Percentiles rank a stretch among this genome's conserved stretches.
Evolutionary conservation across 2,888 invertebrate species (phyloP).

Genomic region (Nomada fabriciana): DNA sequence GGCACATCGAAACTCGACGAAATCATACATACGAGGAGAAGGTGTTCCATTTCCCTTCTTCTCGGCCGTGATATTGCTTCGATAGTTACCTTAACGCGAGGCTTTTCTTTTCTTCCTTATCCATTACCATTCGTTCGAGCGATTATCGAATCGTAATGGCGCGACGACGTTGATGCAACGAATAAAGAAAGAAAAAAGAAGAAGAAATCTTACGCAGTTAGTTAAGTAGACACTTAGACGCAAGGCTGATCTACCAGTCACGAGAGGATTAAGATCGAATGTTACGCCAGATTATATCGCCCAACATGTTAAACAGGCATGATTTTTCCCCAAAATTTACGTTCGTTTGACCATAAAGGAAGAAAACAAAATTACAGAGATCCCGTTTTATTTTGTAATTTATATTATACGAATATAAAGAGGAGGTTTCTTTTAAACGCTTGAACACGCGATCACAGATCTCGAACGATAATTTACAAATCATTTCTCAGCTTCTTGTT

Average conservation of each 20-base stretch:
- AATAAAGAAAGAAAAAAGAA: background rate
- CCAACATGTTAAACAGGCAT: slow-evolving; percentile 41
- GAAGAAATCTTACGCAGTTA: slow-evolving; percentile 40
- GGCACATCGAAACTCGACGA: slow-evolving; percentile 48
- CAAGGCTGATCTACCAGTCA: slow-evolving; percentile 52
- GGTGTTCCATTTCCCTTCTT: background rate
- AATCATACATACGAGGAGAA: slow-evolving; percentile 29
- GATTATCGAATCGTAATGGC: slow-evolving; percentile 3
- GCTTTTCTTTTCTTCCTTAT: background rate
- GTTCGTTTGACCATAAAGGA: background rate
- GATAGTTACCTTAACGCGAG: slow-evolving; percentile 2
- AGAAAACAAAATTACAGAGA: background rate
- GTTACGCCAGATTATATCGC: slow-evolving; percentile 18
- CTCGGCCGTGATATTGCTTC: slow-evolving; percentile 36
- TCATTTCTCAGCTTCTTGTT: slow-evolving; percentile 3
- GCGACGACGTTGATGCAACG: slow-evolving; percentile 34
- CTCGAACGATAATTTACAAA: background rate
- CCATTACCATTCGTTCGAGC: background rate
- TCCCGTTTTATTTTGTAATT: too few relatives aligned
- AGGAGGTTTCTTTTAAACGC: background rate
- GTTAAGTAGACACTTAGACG: slow-evolving; percentile 63
- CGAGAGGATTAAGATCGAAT: slow-evolving; percentile 58
- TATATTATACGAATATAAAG: background rate
- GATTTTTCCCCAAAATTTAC: background rate
- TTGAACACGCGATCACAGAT: slow-evolving; percentile 34